phyloP scores from a whole-genome alignment of 2,113 vertebrate species.

The Pampusana beccarii region DNA sequence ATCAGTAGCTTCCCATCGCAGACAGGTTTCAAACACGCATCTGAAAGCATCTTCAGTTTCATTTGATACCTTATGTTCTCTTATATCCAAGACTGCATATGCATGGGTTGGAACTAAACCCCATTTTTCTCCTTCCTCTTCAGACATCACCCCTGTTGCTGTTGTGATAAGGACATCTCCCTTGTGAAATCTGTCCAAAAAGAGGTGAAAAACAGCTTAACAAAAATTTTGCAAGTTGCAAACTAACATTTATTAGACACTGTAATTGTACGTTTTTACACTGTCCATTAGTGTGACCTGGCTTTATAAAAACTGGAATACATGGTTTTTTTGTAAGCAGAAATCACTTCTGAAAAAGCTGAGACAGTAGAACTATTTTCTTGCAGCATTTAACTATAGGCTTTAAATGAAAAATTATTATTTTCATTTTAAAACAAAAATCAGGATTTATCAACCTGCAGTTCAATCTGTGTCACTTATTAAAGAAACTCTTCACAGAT shows the following conservation, averaged over 20 bases:
- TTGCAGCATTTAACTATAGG: not conserved
- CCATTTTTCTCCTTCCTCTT: conserved; percentile 95
- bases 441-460: not conserved
- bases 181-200: conserved; percentile 89
- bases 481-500: not conserved
- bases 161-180: conserved; percentile 96
- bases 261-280: not conserved
- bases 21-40: not conserved
- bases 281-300: not conserved
- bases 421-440: not conserved
- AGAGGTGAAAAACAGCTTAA: not conserved
- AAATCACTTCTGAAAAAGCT: not conserved
- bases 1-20: not conserved
- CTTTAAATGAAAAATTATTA: not conserved
- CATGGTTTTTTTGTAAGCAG: not conserved
- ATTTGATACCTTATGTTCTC: conserved; percentile 88
- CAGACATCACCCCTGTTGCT: conserved; percentile 95
- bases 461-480: not conserved
- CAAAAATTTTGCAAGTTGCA: not conserved
- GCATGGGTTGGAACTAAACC: conserved; percentile 97
- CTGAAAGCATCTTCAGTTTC: not conserved
- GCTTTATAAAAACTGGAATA: not conserved
- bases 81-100: conserved; percentile 95
- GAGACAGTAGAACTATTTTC: not conserved
- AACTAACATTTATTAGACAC: not conserved